These are phyloP conservation scores for Harpalus rubripes DNA, from an alignment of 2,888 invertebrate species.

Conservation along the genomic window DNA sequence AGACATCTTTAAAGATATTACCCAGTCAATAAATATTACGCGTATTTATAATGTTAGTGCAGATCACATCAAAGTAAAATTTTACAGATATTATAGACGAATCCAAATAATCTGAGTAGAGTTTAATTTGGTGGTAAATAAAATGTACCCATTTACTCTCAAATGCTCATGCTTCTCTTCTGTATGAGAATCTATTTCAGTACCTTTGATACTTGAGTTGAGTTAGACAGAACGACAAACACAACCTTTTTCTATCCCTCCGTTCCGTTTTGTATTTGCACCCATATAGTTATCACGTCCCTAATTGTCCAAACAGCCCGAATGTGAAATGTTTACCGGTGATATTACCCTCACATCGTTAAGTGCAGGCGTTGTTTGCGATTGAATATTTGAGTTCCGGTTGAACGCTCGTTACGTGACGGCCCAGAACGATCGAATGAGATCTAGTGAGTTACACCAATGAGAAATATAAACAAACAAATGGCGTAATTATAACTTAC, in stretches of 20 bases:
- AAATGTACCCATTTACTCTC: not conserved
- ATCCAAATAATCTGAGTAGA: not conserved
- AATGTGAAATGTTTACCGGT: slow-evolving; percentile 26
- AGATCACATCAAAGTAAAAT: not conserved
- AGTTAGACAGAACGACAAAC: not conserved
- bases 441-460: not conserved
- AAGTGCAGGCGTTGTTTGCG: slow-evolving; percentile 37
- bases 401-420: slow-evolving; percentile 12
- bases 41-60: not conserved
- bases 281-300: slow-evolving; percentile 8
- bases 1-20: too few relatives aligned
- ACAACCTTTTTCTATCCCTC: not conserved
- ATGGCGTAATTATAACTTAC: too few relatives aligned
- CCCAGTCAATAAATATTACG: too few relatives aligned
- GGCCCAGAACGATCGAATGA: not conserved
- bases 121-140: not conserved
- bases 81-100: not conserved
- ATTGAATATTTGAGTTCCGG: slow-evolving; percentile 47
- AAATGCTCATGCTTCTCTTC: too few relatives aligned
- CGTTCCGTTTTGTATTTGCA: not conserved
- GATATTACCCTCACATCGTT: slow-evolving; percentile 44
- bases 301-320: slow-evolving; percentile 31
- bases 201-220: not conserved
- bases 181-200: not conserved
- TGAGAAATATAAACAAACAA: too few relatives aligned